Evolutionary conservation across 2,888 invertebrate species (phyloP).

Genomic region (Athripsodes cinereus): DNA sequence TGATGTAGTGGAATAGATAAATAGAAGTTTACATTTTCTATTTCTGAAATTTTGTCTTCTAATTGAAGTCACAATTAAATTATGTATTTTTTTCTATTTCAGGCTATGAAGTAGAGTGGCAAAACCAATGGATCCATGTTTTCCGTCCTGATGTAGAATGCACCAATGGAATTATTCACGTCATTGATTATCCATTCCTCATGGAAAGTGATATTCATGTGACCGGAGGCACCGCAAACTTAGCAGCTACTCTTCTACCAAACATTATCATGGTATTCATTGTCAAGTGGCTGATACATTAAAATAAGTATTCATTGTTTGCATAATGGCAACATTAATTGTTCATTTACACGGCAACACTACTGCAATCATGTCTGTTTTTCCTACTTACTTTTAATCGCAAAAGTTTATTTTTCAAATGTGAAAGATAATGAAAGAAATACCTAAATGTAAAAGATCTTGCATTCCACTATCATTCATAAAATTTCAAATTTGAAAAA

Average conservation of each 20-base stretch:
- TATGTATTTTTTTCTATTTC: conserved; percentile 29
- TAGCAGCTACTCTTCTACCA: conserved; percentile 13
- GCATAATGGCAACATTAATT: not conserved
- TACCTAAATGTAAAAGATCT: too few species aligned
- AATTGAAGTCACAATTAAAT: too few species aligned
- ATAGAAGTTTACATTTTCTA: too few species aligned
- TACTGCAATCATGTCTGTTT: too few species aligned
- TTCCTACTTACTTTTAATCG: too few species aligned
- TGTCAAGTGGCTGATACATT: conserved; percentile 21
- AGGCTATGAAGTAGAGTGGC: conserved; percentile 84
- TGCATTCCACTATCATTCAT: too few species aligned
- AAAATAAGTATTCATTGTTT: conserved; percentile 3
- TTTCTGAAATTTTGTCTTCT: too few species aligned
- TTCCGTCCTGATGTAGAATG: conserved; percentile 90
- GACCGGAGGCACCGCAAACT: conserved; percentile 41
- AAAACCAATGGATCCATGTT: conserved; percentile 75
- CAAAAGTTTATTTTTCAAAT: too few species aligned
- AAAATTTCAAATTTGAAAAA: too few species aligned
- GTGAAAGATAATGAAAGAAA: too few species aligned
- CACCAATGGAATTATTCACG: conserved; percentile 93
- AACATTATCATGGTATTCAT: conserved; percentile 17
- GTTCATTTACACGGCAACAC: too few species aligned
- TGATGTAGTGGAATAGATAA: too few species aligned
- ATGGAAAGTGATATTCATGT: conserved; percentile 77
- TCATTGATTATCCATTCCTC: conserved; percentile 83